Conservation (phyloP, 2,113 vertebrate genomes). For the Dicerorhinus sumatrensis region DNA sequence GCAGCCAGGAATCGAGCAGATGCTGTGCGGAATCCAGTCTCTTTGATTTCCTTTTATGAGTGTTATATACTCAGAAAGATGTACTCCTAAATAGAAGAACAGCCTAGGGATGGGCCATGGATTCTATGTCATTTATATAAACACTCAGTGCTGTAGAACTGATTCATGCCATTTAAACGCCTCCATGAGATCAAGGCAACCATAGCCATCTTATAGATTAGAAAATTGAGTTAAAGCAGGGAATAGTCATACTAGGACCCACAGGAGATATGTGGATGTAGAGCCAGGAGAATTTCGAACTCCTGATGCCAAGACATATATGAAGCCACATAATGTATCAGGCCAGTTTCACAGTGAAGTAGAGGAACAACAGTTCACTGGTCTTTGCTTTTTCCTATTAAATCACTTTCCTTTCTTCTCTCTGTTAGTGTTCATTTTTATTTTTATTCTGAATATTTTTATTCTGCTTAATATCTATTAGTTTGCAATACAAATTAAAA, state of each 20-base stretch:
- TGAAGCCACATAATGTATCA: accelerated
- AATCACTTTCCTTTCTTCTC: conserved; percentile 7
- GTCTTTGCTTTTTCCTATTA: neutral
- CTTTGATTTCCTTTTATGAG: neutral
- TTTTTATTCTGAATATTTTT: conserved; percentile 30
- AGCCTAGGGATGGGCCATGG: neutral
- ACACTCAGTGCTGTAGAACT: neutral
- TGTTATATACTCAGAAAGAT: neutral
- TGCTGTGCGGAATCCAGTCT: neutral
- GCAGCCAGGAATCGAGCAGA: neutral
- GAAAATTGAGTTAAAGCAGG: neutral
- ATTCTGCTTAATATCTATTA: neutral
- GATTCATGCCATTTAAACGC: neutral
- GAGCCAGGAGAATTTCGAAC: neutral
- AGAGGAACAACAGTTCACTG: neutral
- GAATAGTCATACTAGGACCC: neutral
- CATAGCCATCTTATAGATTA: neutral
- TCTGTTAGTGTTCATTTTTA: neutral
- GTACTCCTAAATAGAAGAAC: neutral
- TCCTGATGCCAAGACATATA: neutral
- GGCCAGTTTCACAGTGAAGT: neutral
- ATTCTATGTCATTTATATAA: neutral
- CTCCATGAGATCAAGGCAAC: neutral
- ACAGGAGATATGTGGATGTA: neutral
- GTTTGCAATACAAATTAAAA: neutral